These are phyloP conservation scores for Meriones unguiculatus DNA, from an alignment of 2,113 vertebrate species.

Conservation along the genomic window DNA sequence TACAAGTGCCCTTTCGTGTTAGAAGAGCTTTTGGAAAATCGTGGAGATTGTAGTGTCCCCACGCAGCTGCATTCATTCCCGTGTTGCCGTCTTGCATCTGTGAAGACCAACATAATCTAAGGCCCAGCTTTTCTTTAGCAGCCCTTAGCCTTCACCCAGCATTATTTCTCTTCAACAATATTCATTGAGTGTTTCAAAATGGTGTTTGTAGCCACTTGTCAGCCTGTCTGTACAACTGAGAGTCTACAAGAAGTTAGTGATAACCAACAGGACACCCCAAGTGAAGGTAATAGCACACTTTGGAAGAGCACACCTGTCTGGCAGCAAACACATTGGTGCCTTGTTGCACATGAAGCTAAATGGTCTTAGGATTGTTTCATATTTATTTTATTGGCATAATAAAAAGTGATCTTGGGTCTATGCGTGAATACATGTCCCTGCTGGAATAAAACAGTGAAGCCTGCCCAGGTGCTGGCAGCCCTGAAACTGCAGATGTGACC, in stretches of 20 bases:
- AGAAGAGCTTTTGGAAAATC: neutral
- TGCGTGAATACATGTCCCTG: too few relatives aligned
- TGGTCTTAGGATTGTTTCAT: neutral
- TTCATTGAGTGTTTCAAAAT: neutral
- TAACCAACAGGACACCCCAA: neutral
- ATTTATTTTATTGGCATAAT: neutral
- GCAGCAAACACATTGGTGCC: rapidly evolving
- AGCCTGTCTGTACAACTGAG: neutral
- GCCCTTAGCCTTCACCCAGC: neutral
- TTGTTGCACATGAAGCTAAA: rapidly evolving
- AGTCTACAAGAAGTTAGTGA: too few relatives aligned
- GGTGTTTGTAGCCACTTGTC: neutral
- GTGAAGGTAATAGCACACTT: too few relatives aligned
- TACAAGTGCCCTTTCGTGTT: neutral
- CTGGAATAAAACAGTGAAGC: neutral
- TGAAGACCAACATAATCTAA: neutral
- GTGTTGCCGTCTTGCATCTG: neutral
- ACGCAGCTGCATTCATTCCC: rapidly evolving
- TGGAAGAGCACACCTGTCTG: rapidly evolving
- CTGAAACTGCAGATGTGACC: neutral
- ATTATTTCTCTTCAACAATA: neutral
- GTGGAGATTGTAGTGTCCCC: too few relatives aligned
- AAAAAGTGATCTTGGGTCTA: neutral
- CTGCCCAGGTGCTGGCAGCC: neutral
- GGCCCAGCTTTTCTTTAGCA: neutral